These are phyloP conservation scores for Caenorhabditis wallacei DNA, from an alignment of 2,888 invertebrate genomes.

Conservation along the genomic window DNA sequence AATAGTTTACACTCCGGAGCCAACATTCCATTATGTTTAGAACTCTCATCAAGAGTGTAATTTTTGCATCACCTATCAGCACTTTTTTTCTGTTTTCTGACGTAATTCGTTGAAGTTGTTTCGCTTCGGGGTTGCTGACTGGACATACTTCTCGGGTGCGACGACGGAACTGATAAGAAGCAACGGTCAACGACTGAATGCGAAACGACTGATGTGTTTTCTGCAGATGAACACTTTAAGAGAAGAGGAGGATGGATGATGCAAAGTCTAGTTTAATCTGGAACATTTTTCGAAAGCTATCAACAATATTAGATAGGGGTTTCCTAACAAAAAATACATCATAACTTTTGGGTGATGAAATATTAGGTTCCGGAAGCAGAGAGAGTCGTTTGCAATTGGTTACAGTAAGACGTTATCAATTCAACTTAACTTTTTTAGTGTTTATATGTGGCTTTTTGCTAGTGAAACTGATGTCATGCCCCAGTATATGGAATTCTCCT, in stretches of 20 bases:
- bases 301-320: too few relatives aligned
- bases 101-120: conserved; percentile 25
- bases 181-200: conserved; percentile 22
- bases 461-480: too few relatives aligned
- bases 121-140: conserved; percentile 7
- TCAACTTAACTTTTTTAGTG: too few relatives aligned
- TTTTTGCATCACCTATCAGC: neutral
- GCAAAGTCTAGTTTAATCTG: conserved; percentile 2
- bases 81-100: conserved; percentile 26
- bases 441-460: too few relatives aligned
- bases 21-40: too few relatives aligned
- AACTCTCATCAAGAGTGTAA: neutral
- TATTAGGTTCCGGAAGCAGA: too few relatives aligned
- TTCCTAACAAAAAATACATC: too few relatives aligned
- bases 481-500: too few relatives aligned
- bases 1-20: too few relatives aligned
- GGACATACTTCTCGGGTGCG: conserved; percentile 12
- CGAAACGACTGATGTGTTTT: conserved; percentile 1
- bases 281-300: neutral
- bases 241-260: conserved; percentile 17
- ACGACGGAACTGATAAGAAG: conserved; percentile 26
- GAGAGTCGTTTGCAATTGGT: too few relatives aligned
- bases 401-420: too few relatives aligned
- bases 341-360: too few relatives aligned
- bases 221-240: conserved; percentile 13